These are phyloP conservation scores for Ianthella basta DNA, from an alignment of 37 sponge, comb jelly and placozoan genomes.

Conservation along the genomic window DNA sequence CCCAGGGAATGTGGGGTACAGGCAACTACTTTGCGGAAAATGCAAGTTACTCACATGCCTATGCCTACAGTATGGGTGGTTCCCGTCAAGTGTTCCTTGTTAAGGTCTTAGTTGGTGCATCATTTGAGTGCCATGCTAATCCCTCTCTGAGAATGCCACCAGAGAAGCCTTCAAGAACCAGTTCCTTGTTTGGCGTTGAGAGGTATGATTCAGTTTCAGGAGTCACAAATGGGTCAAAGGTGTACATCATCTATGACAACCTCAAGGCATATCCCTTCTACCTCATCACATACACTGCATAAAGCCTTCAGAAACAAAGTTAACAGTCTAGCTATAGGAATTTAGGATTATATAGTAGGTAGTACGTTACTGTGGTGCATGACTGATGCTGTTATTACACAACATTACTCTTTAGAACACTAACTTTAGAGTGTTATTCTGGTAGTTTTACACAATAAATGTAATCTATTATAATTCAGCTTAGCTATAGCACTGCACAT, in stretches of 20 bases:
- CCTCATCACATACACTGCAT: conserved; percentile 75
- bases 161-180: not conserved
- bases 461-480: no score
- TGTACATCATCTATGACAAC: conserved; percentile 81
- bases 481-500: no score
- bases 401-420: no score
- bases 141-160: conserved; percentile 56
- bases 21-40: conserved; percentile 87
- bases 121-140: conserved; percentile 36
- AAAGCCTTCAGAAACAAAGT: no score
- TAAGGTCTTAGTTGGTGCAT: conserved; percentile 58
- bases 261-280: conserved; percentile 77
- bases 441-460: no score
- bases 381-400: no score
- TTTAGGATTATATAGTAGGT: no score
- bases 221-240: conserved; percentile 38
- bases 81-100: conserved; percentile 64
- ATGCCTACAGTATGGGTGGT: not conserved
- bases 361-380: no score
- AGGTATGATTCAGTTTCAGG: conserved; percentile 85
- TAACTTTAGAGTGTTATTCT: no score
- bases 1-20: conserved; percentile 71
- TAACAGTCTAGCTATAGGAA: no score
- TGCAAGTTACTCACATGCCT: conserved; percentile 70
- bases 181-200: conserved; percentile 23